Evolutionary conservation across 2,113 vertebrate genomes (phyloP).

Genomic region (Ophthalmolycus amberensis): DNA sequence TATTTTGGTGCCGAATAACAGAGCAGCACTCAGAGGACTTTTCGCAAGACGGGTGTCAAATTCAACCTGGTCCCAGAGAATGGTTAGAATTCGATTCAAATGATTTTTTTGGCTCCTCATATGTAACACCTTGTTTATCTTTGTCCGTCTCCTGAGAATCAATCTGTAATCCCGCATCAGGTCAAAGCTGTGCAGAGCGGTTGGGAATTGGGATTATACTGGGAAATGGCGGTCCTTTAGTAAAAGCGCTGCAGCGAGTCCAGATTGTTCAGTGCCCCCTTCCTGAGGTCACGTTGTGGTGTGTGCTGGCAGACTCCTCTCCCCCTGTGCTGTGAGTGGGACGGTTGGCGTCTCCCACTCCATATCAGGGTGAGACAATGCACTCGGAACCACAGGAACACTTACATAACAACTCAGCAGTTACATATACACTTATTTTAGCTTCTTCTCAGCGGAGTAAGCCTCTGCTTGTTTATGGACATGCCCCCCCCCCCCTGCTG

Average conservation of each 20-base stretch:
- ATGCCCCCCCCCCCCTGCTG: background rate
- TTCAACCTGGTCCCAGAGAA: conserved; percentile 14
- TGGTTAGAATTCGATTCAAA: background rate
- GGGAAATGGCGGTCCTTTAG: conserved; percentile 17
- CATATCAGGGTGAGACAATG: conserved; percentile 38
- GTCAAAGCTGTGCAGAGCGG: conserved; percentile 31
- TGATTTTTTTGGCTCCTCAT: background rate
- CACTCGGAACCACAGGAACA: conserved; percentile 19
- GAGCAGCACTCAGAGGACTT: conserved; percentile 19
- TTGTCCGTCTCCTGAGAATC: conserved; percentile 32
- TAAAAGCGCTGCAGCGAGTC: conserved; percentile 15
- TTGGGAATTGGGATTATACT: conserved; percentile 38
- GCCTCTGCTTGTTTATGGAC: conserved; percentile 25
- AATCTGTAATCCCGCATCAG: conserved; percentile 40
- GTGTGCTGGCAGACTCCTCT: conserved; percentile 20
- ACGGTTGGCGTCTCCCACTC: conserved; percentile 8
- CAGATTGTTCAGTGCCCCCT: conserved; percentile 21
- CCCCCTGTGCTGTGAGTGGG: conserved; percentile 20
- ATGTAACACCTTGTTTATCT: conserved; percentile 23
- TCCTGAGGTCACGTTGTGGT: conserved; percentile 37
- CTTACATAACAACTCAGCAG: conserved; percentile 59
- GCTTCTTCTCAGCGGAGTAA: conserved; percentile 30
- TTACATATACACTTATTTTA: conserved; percentile 32
- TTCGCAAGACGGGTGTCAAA: conserved; percentile 26
- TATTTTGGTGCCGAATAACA: conserved; percentile 25